Evolutionary conservation across 2,888 invertebrate species (phyloP).

Genomic region (Plebejus anna): DNA sequence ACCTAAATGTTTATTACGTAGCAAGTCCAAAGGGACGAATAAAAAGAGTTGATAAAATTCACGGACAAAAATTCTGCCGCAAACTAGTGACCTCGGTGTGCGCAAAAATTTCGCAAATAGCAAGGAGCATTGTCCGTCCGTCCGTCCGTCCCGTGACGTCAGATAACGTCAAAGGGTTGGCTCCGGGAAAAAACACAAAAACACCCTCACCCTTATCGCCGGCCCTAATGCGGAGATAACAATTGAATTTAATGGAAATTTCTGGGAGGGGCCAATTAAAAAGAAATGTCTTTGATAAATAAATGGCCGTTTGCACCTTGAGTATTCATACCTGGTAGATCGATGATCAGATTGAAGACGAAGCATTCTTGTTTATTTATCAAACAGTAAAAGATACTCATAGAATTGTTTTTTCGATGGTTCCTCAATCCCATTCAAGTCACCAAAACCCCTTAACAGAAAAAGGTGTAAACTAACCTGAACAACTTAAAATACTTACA

Average conservation of each 20-base stretch:
- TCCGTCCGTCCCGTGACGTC: conserved; percentile 62
- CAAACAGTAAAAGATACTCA: neutral
- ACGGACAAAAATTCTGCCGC: neutral
- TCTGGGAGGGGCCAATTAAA: conserved; percentile 33
- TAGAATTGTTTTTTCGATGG: neutral
- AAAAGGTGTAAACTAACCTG: neutral
- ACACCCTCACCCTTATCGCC: conserved; percentile 57
- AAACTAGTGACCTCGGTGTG: conserved; percentile 14
- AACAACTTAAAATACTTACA: neutral
- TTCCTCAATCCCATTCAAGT: neutral
- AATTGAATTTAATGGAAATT: conserved; percentile 40
- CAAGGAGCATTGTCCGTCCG: conserved; percentile 36
- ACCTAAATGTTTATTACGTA: neutral
- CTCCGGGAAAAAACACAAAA: conserved; percentile 56
- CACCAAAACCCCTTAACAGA: neutral
- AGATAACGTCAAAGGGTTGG: conserved; percentile 75
- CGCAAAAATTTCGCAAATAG: conserved; percentile 29
- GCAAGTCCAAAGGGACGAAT: neutral
- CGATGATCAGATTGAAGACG: neutral
- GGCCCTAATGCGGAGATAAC: conserved; percentile 43
- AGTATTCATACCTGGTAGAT: neutral
- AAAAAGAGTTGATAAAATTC: conserved; percentile 13
- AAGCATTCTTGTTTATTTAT: neutral
- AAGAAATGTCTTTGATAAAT: conserved; percentile 19
- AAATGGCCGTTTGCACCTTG: neutral